Conservation (phyloP, 2,888 invertebrate genomes). For the Julus scandinavius region DNA sequence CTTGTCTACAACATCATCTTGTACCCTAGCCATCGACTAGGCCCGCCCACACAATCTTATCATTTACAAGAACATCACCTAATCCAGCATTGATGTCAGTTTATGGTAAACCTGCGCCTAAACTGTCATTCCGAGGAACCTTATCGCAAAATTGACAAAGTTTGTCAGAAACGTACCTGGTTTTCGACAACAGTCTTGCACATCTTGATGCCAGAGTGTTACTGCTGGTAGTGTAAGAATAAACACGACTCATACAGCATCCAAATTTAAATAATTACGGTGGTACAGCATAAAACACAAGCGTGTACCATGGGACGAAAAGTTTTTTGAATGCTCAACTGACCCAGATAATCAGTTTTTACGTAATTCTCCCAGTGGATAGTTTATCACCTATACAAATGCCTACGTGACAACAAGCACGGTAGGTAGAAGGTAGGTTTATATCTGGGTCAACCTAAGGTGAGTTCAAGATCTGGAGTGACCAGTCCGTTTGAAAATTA, state of each 20-base stretch:
- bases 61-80: background rate
- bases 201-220: background rate
- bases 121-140: background rate
- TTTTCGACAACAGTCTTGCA: background rate
- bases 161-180: background rate
- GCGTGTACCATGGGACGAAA: background rate
- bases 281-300: background rate
- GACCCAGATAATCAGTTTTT: background rate
- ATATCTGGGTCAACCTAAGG: background rate
- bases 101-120: background rate
- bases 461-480: background rate
- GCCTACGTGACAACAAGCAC: conserved; percentile 8
- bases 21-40: no score
- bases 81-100: background rate
- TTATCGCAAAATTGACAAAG: background rate
- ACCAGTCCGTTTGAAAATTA: background rate
- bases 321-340: background rate
- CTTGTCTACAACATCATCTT: no score
- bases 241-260: background rate
- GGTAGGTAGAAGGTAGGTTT: background rate
- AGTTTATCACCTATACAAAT: background rate
- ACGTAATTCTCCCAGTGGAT: background rate
- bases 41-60: background rate
- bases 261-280: background rate
- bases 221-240: background rate